A percentile compares a stretch with the other conserved stretches of the same genome.
phyloP scores from a whole-genome alignment of 2,113 vertebrate species.

The Tringa solitaria region DNA sequence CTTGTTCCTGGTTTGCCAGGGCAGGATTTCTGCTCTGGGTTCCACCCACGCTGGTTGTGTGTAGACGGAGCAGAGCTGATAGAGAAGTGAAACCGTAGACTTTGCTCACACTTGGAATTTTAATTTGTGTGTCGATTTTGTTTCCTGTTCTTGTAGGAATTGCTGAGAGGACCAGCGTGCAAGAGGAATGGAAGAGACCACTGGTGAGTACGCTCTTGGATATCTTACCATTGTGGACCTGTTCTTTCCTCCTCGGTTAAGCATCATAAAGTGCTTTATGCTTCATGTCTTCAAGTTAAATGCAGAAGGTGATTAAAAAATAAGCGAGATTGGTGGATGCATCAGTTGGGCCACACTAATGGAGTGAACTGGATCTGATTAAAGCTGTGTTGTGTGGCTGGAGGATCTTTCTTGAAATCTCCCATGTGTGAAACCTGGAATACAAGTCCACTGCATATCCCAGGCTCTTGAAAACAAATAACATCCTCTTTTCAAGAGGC shows the following conservation, averaged over 20 bases:
- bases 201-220: not conserved
- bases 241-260: not conserved
- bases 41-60: not conserved
- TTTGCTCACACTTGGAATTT: not conserved
- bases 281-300: not conserved
- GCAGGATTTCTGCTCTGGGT: not conserved
- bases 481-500: not conserved
- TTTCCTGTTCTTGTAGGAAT: slow-evolving; percentile 25
- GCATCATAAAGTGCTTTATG: not conserved
- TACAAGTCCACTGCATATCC: not conserved
- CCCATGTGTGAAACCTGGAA: not conserved
- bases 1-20: not conserved
- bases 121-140: not conserved
- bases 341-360: not conserved
- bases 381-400: not conserved
- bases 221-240: not conserved
- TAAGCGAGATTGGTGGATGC: not conserved
- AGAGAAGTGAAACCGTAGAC: not conserved
- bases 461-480: not conserved
- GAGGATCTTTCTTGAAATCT: not conserved
- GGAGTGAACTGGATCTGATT: not conserved
- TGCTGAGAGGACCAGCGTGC: not conserved
- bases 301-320: not conserved
- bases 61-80: not conserved
- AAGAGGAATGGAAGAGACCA: slow-evolving; percentile 46